Evolutionary conservation across 2,888 invertebrate species (phyloP), one percentile per base, ranked within the genome.

Genomic region (Drosophila siamana): DNA sequence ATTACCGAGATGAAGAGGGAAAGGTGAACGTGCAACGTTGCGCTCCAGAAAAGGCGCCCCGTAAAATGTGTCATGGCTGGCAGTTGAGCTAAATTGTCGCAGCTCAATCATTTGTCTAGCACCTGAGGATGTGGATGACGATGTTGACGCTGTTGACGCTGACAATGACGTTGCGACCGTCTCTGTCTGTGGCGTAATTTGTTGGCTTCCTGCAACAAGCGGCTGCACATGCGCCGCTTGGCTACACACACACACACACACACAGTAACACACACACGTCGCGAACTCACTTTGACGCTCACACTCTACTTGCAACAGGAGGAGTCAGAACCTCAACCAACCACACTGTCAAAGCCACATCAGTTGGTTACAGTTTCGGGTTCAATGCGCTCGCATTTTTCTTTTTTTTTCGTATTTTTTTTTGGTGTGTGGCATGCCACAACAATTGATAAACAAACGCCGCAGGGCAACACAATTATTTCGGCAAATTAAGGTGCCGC

Each of bases 151-250:
- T 38, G 40, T 41, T 24, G 74, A 57, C 44, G 55, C 44, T 64
- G 61, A 44, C 30, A 9, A 59, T 51, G 28, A 22, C 50, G 48
- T 22, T 50, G 60, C 40, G 57, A 69, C 65, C 55, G 22, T 54
- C 65, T 59, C 51, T 52, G 56, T 77, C 65, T 59, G 84, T 79
- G 60, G 66, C 64, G 77, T 82, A 84, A 84, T 87, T 84, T 84
- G 87, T 85, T 85, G 76, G 87, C 86, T 86, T 83, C 81, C 85
- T 87, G 83, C 83, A 87, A 87, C 83, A 84, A 85, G 88, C 83
- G 85, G 83, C 67, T 84, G 83, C 83, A 84, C 83, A 84, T 87
- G 86, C 79, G 74, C 68, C 79, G 87, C 87, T 74, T 87, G 79
- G 87, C 70, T 85, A 69, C 72, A 80, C 84, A 66, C 57, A 46